phyloP scores from a whole-genome alignment of 2,113 vertebrate genomes.

The Laticauda laticaudata region DNA sequence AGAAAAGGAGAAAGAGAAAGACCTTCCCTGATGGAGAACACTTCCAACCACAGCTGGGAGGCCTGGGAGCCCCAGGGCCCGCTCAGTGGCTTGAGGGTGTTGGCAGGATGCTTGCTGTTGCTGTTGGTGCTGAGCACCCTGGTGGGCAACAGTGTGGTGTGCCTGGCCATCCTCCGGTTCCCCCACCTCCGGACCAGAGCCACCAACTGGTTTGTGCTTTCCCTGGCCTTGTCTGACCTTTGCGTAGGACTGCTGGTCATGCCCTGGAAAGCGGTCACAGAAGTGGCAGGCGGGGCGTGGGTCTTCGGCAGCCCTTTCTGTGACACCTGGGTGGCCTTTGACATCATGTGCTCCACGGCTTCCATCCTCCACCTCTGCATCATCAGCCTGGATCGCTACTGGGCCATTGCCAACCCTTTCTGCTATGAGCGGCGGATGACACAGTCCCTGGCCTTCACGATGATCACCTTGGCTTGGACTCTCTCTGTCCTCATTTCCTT shows the following conservation, averaged over 20 bases:
- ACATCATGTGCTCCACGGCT: constrained; percentile 81
- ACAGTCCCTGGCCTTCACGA: constrained; percentile 71
- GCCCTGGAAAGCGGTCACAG: constrained; percentile 79
- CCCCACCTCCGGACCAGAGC: constrained; percentile 76
- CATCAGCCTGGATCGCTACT: constrained; percentile 82
- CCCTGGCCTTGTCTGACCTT: constrained; percentile 77
- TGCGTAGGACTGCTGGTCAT: constrained; percentile 80
- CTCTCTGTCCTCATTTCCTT: constrained; percentile 81
- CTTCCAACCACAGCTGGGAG: not conserved
- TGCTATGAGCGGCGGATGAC: constrained; percentile 79
- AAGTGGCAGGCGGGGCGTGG: constrained; percentile 71
- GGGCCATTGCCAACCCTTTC: constrained; percentile 81
- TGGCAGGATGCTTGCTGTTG: constrained; percentile 74
- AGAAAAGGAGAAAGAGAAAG: not conserved
- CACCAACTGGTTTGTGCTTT: constrained; percentile 83
- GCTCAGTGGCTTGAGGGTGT: constrained; percentile 40
- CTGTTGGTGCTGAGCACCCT: constrained; percentile 78
- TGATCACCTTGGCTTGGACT: constrained; percentile 76
- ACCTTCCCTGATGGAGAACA: constrained; percentile 5
- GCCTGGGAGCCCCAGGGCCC: not conserved
- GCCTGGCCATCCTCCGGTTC: constrained; percentile 68
- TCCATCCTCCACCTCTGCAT: constrained; percentile 83
- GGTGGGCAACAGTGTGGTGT: constrained; percentile 76
- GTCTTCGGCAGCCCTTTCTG: constrained; percentile 75
- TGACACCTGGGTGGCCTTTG: constrained; percentile 80